Conservation (phyloP, 2,888 invertebrate genomes). For the Pristionchus fissidentatus region DNA sequence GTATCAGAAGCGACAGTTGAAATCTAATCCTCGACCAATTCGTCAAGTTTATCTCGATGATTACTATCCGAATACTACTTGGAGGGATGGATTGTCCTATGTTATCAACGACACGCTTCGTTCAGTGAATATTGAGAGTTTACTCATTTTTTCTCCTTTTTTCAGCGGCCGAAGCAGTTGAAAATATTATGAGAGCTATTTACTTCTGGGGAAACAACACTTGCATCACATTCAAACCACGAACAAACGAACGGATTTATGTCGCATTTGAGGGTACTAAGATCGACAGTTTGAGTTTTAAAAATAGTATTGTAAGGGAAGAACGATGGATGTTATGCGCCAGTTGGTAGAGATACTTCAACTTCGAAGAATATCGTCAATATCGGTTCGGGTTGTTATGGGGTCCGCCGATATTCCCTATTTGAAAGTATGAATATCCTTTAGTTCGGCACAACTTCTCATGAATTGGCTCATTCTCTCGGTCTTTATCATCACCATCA, state of each 20-base stretch:
- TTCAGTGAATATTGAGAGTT: background rate
- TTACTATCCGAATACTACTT: conserved; percentile 1
- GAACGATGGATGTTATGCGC: conserved; percentile 30
- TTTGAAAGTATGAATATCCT: too few species aligned
- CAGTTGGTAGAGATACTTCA: conserved; percentile 15
- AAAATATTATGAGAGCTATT: background rate
- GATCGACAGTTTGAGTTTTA: background rate
- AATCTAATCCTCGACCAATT: background rate
- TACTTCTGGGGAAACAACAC: conserved; percentile 22
- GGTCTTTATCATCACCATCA: conserved; percentile 30
- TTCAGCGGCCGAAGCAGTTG: conserved; percentile 6
- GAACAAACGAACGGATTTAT: conserved; percentile 14
- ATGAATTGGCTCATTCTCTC: conserved; percentile 19
- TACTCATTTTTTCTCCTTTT: background rate
- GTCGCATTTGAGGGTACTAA: background rate
- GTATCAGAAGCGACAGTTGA: background rate
- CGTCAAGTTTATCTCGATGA: conserved; percentile 24
- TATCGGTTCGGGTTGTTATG: conserved; percentile 22
- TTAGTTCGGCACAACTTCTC: conserved; percentile 23
- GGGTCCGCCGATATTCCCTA: background rate
- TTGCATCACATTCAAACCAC: background rate
- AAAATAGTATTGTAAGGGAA: background rate
- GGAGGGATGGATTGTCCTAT: conserved; percentile 26
- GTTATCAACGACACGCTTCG: background rate
- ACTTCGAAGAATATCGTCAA: conserved; percentile 5